phyloP scores from a whole-genome alignment of 2,797 vertebrate genomes.

The Cyprinella venusta region DNA sequence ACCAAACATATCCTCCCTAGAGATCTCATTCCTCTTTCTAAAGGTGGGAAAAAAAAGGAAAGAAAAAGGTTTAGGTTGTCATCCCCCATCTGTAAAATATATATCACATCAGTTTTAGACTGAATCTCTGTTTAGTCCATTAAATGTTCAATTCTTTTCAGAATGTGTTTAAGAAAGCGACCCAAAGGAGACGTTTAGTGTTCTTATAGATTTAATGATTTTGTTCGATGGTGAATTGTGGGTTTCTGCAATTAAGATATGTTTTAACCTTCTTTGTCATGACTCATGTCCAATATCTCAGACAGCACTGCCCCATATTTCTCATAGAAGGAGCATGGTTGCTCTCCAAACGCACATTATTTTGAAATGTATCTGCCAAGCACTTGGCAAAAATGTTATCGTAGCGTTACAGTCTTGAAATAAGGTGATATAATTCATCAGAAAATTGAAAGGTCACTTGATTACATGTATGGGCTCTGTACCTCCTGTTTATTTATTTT shows the following conservation, averaged over 20 bases:
- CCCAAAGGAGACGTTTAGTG: not conserved
- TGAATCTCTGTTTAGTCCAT: not conserved
- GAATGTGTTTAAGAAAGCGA: slow-evolving; percentile 5
- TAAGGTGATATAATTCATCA: not conserved
- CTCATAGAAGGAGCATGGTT: not conserved
- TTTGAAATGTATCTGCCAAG: slow-evolving; percentile 20
- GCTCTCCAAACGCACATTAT: slow-evolving; percentile 2
- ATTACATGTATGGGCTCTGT: not conserved
- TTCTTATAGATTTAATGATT: slow-evolving; percentile 22
- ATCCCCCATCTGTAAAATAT: slow-evolving; percentile 34
- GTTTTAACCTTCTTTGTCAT: slow-evolving; percentile 32
- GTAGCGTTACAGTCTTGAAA: slow-evolving; percentile 8
- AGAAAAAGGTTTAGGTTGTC: slow-evolving; percentile 38
- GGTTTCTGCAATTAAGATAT: slow-evolving; percentile 34
- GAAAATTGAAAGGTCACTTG: not conserved
- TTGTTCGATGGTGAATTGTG: not conserved
- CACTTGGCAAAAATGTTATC: not conserved
- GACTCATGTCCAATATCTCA: slow-evolving; percentile 19
- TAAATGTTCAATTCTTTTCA: slow-evolving; percentile 9
- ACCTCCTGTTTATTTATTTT: not conserved
- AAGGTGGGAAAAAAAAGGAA: not conserved
- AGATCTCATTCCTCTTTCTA: slow-evolving; percentile 46
- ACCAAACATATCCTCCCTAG: slow-evolving; percentile 45
- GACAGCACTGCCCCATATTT: slow-evolving; percentile 7
- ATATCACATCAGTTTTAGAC: slow-evolving; percentile 27